Percentiles rank a stretch among this genome's conserved stretches.
Evolutionary conservation across 2,797 vertebrate species (phyloP).

Genomic region (Xiphorhynchus erythropygius): DNA sequence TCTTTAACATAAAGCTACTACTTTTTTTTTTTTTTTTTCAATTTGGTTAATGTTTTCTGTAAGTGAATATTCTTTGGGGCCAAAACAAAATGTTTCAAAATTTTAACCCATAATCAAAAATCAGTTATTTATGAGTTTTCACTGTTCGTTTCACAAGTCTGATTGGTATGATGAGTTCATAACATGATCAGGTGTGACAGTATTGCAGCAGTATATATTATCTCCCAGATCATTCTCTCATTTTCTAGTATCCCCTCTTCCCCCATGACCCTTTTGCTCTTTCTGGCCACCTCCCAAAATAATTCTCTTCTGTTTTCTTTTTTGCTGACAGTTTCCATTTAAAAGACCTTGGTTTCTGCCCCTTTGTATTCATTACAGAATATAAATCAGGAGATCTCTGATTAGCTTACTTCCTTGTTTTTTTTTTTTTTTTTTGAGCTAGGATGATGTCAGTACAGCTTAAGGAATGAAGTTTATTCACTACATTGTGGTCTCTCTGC

Average conservation of each 20-base stretch:
- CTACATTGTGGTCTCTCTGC: background rate
- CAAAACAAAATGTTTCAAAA: background rate
- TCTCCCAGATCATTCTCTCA: background rate
- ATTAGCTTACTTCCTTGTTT: conserved; percentile 59
- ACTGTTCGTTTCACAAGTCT: background rate
- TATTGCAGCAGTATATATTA: background rate
- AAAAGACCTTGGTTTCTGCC: conserved; percentile 61
- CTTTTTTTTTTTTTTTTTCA: background rate
- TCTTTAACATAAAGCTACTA: background rate
- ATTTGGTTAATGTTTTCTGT: background rate
- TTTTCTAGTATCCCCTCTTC: conserved; percentile 8
- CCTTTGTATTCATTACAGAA: conserved; percentile 65
- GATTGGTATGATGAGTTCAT: background rate
- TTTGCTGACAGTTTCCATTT: conserved; percentile 63
- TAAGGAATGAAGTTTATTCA: background rate
- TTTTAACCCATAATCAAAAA: background rate
- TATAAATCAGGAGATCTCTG: conserved; percentile 62
- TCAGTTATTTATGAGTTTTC: background rate
- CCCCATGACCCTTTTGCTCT: conserved; percentile 13
- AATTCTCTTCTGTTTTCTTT: conserved; percentile 63
- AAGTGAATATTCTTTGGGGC: background rate
- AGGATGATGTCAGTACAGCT: conserved; percentile 39
- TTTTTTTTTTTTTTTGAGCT: conserved; percentile 43
- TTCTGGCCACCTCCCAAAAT: conserved; percentile 49
- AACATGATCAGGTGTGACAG: background rate